phyloP scores from a whole-genome alignment of 2,113 vertebrate genomes.

The Barbus barbus region DNA sequence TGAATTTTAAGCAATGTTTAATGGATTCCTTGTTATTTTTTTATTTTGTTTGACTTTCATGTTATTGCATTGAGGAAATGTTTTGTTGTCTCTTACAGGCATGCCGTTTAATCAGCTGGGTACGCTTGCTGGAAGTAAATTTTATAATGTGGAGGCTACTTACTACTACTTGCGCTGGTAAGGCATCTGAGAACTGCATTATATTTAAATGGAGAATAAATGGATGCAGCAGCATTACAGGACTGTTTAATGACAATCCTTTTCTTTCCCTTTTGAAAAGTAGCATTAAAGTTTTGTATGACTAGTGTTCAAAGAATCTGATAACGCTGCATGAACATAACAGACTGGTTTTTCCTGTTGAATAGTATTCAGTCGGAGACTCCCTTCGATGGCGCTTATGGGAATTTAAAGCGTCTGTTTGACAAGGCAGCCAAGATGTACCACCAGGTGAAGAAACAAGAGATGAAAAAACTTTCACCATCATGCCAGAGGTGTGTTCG shows the following conservation, averaged over 20 bases:
- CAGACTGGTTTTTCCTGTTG: conserved; percentile 17
- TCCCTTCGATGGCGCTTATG: conserved; percentile 93
- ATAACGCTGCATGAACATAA: neutral
- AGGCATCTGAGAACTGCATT: conserved; percentile 59
- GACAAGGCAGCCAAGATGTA: conserved; percentile 97
- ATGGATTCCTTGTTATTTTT: neutral
- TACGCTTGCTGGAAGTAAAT: conserved; percentile 92
- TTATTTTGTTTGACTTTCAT: neutral
- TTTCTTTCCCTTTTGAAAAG: no score
- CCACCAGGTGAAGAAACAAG: conserved; percentile 92
- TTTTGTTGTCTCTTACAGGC: conserved; percentile 71
- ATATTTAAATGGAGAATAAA: neutral
- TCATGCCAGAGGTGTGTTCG: conserved; percentile 85
- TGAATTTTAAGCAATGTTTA: neutral
- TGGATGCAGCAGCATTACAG: neutral
- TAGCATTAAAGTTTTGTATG: no score
- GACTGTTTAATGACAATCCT: no score
- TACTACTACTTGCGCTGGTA: conserved; percentile 98
- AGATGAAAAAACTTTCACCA: conserved; percentile 88
- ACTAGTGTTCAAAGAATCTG: neutral
- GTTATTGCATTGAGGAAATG: neutral
- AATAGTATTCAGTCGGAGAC: conserved; percentile 93
- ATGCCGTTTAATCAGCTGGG: conserved; percentile 99
- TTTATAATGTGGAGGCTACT: conserved; percentile 94
- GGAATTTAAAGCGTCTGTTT: conserved; percentile 93